phyloP scores from a whole-genome alignment of 2,113 vertebrate species.

The Pipa parva region DNA sequence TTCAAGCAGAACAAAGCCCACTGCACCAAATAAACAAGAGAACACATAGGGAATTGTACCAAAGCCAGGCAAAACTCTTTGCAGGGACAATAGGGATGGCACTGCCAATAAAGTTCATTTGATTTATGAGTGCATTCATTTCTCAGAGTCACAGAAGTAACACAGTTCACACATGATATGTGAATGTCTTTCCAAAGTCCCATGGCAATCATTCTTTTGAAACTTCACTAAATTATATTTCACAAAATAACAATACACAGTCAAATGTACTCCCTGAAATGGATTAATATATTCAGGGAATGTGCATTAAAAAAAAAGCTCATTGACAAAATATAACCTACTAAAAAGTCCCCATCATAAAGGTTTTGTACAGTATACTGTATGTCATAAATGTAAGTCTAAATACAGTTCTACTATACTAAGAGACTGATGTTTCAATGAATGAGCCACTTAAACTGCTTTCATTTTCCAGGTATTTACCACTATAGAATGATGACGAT shows the following conservation, averaged over 20 bases:
- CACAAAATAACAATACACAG: background rate
- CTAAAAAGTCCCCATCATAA: no score
- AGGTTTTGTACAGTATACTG: no score
- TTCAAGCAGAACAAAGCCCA: conserved; percentile 71
- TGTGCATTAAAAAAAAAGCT: no score
- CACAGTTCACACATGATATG: conserved; percentile 35
- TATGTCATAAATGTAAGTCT: no score
- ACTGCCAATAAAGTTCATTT: conserved; percentile 66
- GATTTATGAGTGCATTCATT: conserved; percentile 62
- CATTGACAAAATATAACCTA: no score
- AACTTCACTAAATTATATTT: background rate
- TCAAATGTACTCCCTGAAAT: no score
- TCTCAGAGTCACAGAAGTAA: conserved; percentile 36
- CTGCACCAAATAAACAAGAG: conserved; percentile 70
- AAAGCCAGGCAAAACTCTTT: conserved; percentile 66
- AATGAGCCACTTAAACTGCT: no score
- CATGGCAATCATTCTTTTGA: conserved; percentile 1
- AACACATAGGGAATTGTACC: conserved; percentile 67
- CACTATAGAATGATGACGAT: no score
- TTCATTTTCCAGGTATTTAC: no score
- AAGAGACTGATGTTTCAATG: no score
- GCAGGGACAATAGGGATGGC: conserved; percentile 62
- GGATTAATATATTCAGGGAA: no score
- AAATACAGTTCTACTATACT: no score
- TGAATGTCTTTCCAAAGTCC: background rate